These are phyloP conservation scores for Chloroceryle inda DNA, from an alignment of 2,797 vertebrate species.

Conservation along the genomic window DNA sequence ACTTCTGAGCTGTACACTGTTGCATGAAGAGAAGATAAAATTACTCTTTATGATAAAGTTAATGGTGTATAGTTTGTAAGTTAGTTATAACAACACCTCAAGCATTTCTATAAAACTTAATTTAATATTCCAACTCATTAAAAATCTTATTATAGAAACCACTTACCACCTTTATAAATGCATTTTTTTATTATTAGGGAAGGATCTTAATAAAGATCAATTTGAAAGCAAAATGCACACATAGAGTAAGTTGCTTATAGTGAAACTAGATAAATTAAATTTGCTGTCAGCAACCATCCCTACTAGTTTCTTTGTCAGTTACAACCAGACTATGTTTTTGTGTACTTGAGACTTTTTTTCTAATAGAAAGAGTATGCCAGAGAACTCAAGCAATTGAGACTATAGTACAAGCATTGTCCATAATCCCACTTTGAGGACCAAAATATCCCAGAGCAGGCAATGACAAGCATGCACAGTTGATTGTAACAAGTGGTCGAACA, in stretches of 20 bases:
- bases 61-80: slow-evolving; percentile 5
- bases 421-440: not conserved
- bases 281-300: slow-evolving; percentile 21
- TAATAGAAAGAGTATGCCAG: not conserved
- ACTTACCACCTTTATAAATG: slow-evolving; percentile 46
- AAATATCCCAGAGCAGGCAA: not conserved
- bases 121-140: slow-evolving; percentile 63
- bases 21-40: slow-evolving; percentile 1
- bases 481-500: not conserved
- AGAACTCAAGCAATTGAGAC: not conserved
- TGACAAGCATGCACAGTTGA: not conserved
- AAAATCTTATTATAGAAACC: slow-evolving; percentile 61
- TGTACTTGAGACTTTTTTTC: not conserved
- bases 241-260: not conserved
- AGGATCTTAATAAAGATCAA: slow-evolving; percentile 41
- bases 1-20: not conserved
- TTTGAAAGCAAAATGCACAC: slow-evolving; percentile 38
- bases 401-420: not conserved
- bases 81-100: slow-evolving; percentile 45
- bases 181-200: slow-evolving; percentile 38
- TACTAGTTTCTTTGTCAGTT: not conserved
- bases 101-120: slow-evolving; percentile 47
- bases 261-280: slow-evolving; percentile 48
- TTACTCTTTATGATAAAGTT: slow-evolving; percentile 25
- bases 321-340: not conserved